A percentile compares a stretch with the other conserved stretches of the same genome.
Evolutionary conservation across 2,888 invertebrate species (phyloP).

Genomic region (Eupithecia insigniata): DNA sequence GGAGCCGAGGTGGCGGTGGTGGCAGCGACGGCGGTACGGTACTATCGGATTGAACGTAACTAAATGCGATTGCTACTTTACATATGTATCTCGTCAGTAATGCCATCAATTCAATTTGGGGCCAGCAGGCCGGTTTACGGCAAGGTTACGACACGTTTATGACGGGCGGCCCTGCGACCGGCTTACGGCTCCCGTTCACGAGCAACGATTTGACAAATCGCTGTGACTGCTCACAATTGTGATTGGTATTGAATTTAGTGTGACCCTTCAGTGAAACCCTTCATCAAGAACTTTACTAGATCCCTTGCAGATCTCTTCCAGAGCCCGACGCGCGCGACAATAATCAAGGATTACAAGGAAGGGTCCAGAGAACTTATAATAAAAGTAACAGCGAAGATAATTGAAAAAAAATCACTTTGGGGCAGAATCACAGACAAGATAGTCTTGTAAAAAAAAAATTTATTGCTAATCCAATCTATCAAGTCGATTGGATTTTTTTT

Average conservation of each 20-base stretch:
- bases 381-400: too few species aligned
- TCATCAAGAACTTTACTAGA: background rate
- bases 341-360: background rate
- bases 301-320: background rate
- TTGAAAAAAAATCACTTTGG: too few species aligned
- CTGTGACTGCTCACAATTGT: slow-evolving; percentile 10
- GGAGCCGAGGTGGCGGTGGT: too few species aligned
- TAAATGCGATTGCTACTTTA: background rate
- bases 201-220: slow-evolving; percentile 31
- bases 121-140: background rate
- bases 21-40: too few species aligned
- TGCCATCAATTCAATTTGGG: background rate
- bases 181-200: slow-evolving; percentile 20
- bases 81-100: background rate
- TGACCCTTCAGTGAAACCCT: slow-evolving; percentile 9
- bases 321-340: background rate
- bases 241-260: slow-evolving; percentile 13
- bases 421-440: too few species aligned
- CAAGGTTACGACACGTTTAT: background rate
- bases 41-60: too few species aligned
- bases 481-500: too few species aligned
- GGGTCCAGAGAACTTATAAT: too few species aligned
- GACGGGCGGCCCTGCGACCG: background rate
- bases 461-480: too few species aligned
- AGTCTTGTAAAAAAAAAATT: too few species aligned